Evolutionary conservation across 2,113 vertebrate genomes (phyloP).

Genomic region (Nipponia nippon): DNA sequence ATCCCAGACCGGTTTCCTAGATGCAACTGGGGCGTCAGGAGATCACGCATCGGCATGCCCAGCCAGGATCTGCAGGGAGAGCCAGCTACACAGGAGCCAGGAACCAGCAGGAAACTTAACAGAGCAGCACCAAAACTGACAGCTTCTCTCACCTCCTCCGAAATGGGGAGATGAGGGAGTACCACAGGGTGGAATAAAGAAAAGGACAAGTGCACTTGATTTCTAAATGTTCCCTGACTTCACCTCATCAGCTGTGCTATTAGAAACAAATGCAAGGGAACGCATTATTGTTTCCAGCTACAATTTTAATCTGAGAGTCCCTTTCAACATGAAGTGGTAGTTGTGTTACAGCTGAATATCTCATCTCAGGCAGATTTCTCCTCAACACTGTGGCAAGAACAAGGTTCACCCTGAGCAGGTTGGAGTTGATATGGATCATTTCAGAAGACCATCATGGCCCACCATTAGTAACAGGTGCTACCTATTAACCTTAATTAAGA

Average conservation of each 20-base stretch:
- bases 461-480: background rate
- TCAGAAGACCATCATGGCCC: background rate
- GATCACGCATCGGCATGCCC: rapidly evolving
- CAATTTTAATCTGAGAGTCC: background rate
- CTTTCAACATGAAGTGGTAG: background rate
- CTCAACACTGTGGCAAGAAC: background rate
- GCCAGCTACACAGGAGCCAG: background rate
- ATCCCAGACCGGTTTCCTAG: background rate
- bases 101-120: background rate
- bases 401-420: background rate
- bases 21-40: background rate
- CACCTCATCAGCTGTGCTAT: background rate
- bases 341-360: background rate
- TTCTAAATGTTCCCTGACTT: background rate
- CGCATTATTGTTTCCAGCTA: rapidly evolving
- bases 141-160: background rate
- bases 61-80: background rate
- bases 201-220: background rate
- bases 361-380: background rate
- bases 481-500: conserved; percentile 11
- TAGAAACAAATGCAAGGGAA: background rate
- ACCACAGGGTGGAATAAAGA: background rate
- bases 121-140: background rate
- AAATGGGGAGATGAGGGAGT: background rate
- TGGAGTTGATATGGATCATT: background rate